Evolutionary conservation across 2,888 invertebrate species (phyloP).

Genomic region (Limenitis camilla): DNA sequence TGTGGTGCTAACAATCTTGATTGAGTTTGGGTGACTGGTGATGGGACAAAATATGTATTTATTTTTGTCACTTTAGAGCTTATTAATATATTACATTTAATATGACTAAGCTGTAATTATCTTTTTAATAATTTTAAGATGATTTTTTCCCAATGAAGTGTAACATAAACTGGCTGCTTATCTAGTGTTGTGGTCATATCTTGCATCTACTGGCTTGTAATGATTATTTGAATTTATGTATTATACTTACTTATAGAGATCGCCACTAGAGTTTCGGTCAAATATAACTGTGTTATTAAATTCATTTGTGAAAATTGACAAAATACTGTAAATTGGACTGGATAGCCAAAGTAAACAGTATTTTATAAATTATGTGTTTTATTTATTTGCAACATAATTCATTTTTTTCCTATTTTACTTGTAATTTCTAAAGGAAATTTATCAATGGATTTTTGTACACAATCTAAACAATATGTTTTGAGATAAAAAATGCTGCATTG

Average conservation of each 20-base stretch:
- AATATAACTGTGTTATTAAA: conserved; percentile 66
- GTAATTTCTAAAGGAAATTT: conserved; percentile 82
- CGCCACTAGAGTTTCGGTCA: conserved; percentile 55
- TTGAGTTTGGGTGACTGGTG: conserved; percentile 48
- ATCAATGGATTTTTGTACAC: conserved; percentile 75
- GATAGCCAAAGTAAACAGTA: conserved; percentile 75
- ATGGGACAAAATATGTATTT: conserved; percentile 59
- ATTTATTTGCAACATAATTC: conserved; percentile 17
- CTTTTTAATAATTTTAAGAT: conserved; percentile 65
- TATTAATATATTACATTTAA: conserved; percentile 68
- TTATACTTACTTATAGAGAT: conserved; percentile 52
- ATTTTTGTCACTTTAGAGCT: conserved; percentile 72
- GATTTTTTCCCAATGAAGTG: conserved; percentile 44
- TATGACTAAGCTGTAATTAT: conserved; percentile 69
- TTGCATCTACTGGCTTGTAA: conserved; percentile 47
- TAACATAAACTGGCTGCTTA: conserved; percentile 36
- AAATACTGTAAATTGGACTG: conserved; percentile 73
- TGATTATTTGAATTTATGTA: conserved; percentile 50
- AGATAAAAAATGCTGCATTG: conserved; percentile 88
- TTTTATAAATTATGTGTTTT: conserved; percentile 52
- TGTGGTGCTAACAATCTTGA: conserved; percentile 67
- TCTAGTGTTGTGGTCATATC: conserved; percentile 32
- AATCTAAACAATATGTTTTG: conserved; percentile 81
- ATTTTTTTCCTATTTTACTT: conserved; percentile 69
- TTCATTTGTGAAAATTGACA: conserved; percentile 59